These are phyloP conservation scores for Adineta ricciae DNA, from an alignment of 2,888 invertebrate genomes.

Conservation along the genomic window DNA sequence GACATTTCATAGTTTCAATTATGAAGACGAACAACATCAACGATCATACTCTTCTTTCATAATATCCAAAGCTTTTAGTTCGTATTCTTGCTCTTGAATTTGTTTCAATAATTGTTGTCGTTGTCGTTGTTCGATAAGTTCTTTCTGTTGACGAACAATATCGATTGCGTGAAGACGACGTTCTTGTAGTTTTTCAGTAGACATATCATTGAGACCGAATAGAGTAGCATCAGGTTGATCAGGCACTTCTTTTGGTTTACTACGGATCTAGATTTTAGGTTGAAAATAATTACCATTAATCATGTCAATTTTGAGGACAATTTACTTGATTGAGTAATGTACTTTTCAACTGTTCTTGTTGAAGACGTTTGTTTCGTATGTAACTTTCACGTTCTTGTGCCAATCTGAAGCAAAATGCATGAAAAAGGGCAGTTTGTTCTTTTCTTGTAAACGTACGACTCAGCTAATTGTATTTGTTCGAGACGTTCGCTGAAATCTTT, in stretches of 20 bases:
- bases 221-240: conserved; percentile 41
- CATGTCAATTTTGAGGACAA: neutral
- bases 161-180: conserved; percentile 42
- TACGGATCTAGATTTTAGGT: conserved; percentile 39
- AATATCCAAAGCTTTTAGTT: conserved; percentile 42
- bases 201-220: conserved; percentile 49
- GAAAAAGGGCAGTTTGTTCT: neutral
- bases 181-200: conserved; percentile 45
- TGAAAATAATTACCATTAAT: neutral
- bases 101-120: conserved; percentile 44
- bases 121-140: conserved; percentile 45
- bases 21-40: too few relatives aligned
- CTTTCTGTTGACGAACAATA: conserved; percentile 45
- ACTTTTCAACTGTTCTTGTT: conserved; percentile 44
- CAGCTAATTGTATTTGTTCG: conserved; percentile 49
- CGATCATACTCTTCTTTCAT: conserved; percentile 44
- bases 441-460: conserved; percentile 42
- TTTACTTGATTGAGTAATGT: conserved; percentile 45
- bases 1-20: neutral
- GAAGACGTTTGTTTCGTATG: conserved; percentile 41
- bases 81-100: conserved; percentile 45
- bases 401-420: conserved; percentile 38
- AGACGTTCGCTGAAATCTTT: conserved; percentile 46
- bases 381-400: conserved; percentile 47
- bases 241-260: conserved; percentile 43